Base-by-base conservation (phyloP, 2,113 vertebrate species). In the Triplophysa dalaica region DNA sequence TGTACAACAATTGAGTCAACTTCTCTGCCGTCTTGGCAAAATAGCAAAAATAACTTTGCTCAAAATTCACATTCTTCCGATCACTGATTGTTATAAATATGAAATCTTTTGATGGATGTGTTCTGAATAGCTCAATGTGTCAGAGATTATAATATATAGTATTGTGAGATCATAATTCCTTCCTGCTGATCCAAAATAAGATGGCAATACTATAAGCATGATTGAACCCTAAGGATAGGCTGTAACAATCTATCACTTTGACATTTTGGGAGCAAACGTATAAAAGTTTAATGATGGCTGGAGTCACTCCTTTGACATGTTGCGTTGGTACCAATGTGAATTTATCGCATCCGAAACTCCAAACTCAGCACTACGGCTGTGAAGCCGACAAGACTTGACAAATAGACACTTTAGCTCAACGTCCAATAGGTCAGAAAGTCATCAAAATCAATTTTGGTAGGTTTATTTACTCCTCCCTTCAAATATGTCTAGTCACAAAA, bases 241-340 rank as follows among this genome's bases (percentile, higher is more conserved):
- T 54, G 61, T 45, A 65, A 24, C 60, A 65, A 76, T 77, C 75
- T 62, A 69, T 70, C 52, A 77, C n/a, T 62, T 64, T 61, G 52
- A 50, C 50, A 61, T 68, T 69, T 82, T 66, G 54, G 63, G 29
- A 63, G 38, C 41, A 82, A 45, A 16, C 29, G n/a, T 50, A 50
- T 61, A 77, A 68, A 79, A 21, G 41, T 70, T 66, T 67, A 64
- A 63, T 50, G 50, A 60, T 54, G 69, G 33, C 26, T 60, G 16
- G 24, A 12, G 54, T 81, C 41, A 76, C n/a, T 26, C 52, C 19
- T 73, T 72, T 82, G 75, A 74, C 75, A 82, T 74, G 19, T 48
- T 64, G 54, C 75, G 72, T 70, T 79, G 70, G 29, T 68, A 13
- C 76, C 58, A 70, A 79, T 79, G 45, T 72, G 62, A 70, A 82